Conservation (phyloP, 2,797 vertebrate species). For the Oreochromis grahami region DNA sequence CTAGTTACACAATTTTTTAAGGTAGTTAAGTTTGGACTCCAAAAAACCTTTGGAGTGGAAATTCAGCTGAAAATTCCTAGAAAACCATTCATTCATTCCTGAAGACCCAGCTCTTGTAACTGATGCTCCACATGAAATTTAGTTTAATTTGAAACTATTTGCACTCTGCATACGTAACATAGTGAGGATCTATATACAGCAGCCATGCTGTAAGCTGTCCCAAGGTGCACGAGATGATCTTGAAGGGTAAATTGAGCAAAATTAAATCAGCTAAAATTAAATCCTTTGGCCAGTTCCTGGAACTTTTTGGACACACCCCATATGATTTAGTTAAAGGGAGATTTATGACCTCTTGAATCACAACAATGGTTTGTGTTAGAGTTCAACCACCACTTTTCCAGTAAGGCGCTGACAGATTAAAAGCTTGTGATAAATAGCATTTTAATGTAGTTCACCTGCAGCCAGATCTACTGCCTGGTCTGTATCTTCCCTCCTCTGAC, state of each 20-base stretch:
- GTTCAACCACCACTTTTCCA: neutral
- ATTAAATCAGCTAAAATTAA: neutral
- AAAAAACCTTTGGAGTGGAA: neutral
- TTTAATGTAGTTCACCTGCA: neutral
- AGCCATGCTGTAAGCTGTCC: neutral
- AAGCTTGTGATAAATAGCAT: neutral
- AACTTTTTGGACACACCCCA: neutral
- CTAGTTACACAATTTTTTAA: too few species aligned
- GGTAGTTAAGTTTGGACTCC: neutral
- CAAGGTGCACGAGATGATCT: neutral
- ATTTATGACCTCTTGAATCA: neutral
- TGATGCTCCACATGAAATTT: neutral
- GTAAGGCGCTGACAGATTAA: neutral
- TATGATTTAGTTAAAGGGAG: neutral
- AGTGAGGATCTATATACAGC: neutral
- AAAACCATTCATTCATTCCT: neutral
- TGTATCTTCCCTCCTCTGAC: neutral
- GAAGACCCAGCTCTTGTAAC: neutral
- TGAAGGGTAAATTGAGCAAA: neutral
- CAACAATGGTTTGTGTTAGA: neutral
- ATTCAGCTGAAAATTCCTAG: neutral
- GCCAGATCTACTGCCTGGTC: neutral
- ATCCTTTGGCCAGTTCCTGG: neutral
- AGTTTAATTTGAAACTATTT: neutral
- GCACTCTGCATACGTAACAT: neutral